phyloP scores from a whole-genome alignment of 2,888 invertebrate genomes.

The Trichopoda pennipes region DNA sequence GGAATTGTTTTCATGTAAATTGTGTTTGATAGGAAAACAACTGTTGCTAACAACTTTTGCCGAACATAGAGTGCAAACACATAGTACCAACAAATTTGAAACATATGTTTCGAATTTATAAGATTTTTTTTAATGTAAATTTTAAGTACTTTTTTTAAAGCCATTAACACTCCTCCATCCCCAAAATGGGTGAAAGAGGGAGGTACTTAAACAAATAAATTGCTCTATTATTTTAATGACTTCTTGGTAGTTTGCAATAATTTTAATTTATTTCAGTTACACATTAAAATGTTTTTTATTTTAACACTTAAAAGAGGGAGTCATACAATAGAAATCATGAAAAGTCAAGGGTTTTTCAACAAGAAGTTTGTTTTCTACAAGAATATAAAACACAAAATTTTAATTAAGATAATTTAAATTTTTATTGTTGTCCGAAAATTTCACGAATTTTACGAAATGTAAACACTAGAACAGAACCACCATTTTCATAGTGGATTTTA shows the following conservation, averaged over 20 bases:
- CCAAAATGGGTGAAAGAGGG: not conserved
- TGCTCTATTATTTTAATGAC: slow-evolving; percentile 27
- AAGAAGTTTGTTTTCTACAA: too few relatives aligned
- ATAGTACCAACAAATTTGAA: too few relatives aligned
- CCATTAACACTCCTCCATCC: not conserved
- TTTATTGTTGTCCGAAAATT: too few relatives aligned
- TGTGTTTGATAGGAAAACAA: not conserved
- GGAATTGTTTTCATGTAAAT: too few relatives aligned
- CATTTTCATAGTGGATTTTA: too few relatives aligned
- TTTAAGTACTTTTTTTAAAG: slow-evolving; percentile 11
- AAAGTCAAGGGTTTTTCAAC: too few relatives aligned
- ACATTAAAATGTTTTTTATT: not conserved
- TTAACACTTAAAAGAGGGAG: not conserved
- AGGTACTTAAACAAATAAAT: too few relatives aligned
- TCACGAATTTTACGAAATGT: too few relatives aligned
- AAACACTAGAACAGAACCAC: too few relatives aligned
- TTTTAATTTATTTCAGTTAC: slow-evolving; percentile 27
- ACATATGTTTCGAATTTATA: not conserved
- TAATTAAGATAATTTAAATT: too few relatives aligned
- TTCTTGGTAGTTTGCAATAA: slow-evolving; percentile 47
- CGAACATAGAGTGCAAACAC: not conserved
- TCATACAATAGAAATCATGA: not conserved
- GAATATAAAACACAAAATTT: too few relatives aligned
- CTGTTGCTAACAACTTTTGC: not conserved
- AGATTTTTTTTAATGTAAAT: slow-evolving; percentile 1